A percentile compares a stretch with the other conserved stretches of the same genome.
phyloP scores from a whole-genome alignment of 2,888 invertebrate genomes.

The Lycocerus yunnanus region DNA sequence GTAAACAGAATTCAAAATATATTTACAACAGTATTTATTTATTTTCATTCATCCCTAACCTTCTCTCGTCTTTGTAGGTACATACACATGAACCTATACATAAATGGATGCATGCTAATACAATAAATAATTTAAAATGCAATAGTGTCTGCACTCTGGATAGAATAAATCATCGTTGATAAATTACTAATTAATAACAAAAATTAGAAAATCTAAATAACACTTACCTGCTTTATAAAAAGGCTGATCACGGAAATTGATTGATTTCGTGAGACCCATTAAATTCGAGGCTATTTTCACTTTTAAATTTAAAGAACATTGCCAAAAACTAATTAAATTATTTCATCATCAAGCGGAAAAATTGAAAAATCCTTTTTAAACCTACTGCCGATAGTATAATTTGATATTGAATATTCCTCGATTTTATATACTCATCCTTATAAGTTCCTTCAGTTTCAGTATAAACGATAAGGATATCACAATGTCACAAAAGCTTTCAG shows the following conservation, averaged over 20 bases:
- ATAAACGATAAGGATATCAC: no score
- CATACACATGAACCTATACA: no score
- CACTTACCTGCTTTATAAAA: background rate
- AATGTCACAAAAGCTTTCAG: no score
- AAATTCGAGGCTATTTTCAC: background rate
- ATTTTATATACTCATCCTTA: no score
- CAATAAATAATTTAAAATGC: no score
- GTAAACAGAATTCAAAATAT: background rate
- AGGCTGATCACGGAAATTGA: background rate
- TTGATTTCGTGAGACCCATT: background rate
- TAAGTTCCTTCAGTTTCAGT: background rate
- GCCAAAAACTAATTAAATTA: background rate
- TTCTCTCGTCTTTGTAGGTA: background rate
- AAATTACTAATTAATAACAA: background rate
- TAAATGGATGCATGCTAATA: no score
- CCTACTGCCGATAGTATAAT: background rate
- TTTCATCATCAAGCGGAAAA: background rate
- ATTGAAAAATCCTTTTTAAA: background rate
- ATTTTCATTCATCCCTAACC: background rate
- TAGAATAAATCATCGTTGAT: no score
- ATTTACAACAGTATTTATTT: background rate
- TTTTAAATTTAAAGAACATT: background rate
- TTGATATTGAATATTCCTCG: no score
- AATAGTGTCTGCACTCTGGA: no score
- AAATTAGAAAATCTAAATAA: background rate